Evolutionary conservation across 2,888 invertebrate genomes (phyloP).

Genomic region (Caenorhabditis sp.): DNA sequence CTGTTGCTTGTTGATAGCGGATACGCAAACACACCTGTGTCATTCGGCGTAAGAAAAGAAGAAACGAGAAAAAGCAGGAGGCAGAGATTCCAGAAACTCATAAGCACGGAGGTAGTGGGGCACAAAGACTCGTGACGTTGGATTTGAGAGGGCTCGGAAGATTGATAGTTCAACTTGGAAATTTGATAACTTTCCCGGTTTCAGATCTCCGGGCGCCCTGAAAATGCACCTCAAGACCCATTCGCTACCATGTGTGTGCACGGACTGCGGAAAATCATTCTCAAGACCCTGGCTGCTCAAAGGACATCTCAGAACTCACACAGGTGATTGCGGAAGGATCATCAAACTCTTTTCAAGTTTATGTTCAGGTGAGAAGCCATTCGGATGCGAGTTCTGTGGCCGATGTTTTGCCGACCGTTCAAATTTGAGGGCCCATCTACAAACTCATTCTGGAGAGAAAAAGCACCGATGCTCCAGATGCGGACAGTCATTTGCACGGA

Average conservation of each 20-base stretch:
- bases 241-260: constrained; percentile 64
- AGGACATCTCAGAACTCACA: constrained; percentile 67
- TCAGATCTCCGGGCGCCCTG: constrained; percentile 66
- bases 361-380: constrained; percentile 68
- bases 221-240: constrained; percentile 72
- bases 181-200: too few species aligned
- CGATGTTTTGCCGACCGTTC: constrained; percentile 68
- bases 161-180: neutral
- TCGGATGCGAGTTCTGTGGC: constrained; percentile 61
- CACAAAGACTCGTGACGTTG: neutral
- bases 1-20: constrained; percentile 54
- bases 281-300: constrained; percentile 68
- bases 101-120: constrained; percentile 13
- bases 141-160: neutral
- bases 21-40: constrained; percentile 55
- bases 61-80: neutral
- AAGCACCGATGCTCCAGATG: constrained; percentile 59
- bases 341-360: neutral
- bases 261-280: constrained; percentile 66
- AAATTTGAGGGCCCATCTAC: constrained; percentile 67
- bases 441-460: constrained; percentile 64
- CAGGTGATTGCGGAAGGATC: constrained; percentile 41
- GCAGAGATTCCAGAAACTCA: constrained; percentile 3
- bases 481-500: constrained; percentile 58
- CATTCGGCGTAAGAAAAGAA: constrained; percentile 14